Conservation (phyloP, 2,113 vertebrate species). For the Strigops habroptila region DNA sequence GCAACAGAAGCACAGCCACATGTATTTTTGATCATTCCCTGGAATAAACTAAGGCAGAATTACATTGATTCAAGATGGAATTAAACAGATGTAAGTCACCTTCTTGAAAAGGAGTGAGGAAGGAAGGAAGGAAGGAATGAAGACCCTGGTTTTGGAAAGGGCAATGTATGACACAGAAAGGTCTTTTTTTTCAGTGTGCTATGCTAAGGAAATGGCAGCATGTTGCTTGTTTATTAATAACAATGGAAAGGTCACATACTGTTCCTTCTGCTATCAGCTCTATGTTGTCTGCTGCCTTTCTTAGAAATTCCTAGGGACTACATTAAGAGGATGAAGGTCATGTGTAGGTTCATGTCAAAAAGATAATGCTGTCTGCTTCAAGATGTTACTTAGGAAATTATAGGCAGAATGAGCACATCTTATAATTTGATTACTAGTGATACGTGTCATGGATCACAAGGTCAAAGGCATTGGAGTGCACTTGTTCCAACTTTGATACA, state of each 20-base stretch:
- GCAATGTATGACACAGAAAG: not conserved
- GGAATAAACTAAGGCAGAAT: not conserved
- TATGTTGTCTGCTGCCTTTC: not conserved
- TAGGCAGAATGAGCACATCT: not conserved
- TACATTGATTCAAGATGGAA: not conserved
- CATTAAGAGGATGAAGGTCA: not conserved
- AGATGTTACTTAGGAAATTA: not conserved
- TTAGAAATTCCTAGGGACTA: not conserved
- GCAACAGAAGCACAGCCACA: not conserved
- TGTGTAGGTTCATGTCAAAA: not conserved
- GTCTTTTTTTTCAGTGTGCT: not conserved
- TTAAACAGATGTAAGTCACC: not conserved
- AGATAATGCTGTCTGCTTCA: not conserved
- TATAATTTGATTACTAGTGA: not conserved
- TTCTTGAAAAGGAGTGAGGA: not conserved
- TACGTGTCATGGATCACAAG: not conserved
- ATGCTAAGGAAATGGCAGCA: not conserved
- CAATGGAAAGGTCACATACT: not conserved
- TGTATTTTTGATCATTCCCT: not conserved
- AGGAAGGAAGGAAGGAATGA: not conserved
- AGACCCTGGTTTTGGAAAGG: not conserved
- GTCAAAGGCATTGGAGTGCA: not conserved
- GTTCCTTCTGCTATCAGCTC: not conserved
- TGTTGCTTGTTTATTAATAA: constrained; percentile 1
- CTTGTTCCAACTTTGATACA: not conserved